These are phyloP conservation scores for Noctuana brunneofusca DNA, from an alignment of 2,888 invertebrate genomes.

Conservation along the genomic window DNA sequence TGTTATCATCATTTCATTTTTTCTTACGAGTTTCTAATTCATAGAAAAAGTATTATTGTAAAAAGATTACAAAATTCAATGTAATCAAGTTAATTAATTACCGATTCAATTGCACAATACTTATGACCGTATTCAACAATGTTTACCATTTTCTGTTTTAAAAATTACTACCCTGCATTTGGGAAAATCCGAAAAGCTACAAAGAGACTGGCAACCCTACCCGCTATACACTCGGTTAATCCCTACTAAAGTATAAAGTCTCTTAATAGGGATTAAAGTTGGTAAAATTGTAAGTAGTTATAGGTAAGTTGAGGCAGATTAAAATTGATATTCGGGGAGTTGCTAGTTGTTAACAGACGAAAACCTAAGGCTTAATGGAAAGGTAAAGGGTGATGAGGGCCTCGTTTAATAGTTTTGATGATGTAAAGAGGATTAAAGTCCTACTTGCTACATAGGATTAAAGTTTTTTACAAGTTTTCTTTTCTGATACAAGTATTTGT, in stretches of 20 bases:
- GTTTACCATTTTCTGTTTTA: too few relatives aligned
- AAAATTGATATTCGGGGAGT: not conserved
- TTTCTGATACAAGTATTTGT: too few relatives aligned
- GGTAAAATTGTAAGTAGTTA: constrained; percentile 1
- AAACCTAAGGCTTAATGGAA: not conserved
- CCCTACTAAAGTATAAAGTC: constrained; percentile 2
- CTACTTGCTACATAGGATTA: not conserved
- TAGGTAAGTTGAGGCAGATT: not conserved
- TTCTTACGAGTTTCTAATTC: too few relatives aligned
- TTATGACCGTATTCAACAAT: too few relatives aligned
- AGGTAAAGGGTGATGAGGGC: not conserved
- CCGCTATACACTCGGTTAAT: not conserved
- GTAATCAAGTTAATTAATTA: too few relatives aligned
- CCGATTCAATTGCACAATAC: too few relatives aligned
- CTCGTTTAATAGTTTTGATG: not conserved
- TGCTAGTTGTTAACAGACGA: not conserved
- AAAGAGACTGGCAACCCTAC: not conserved
- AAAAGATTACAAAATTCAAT: too few relatives aligned
- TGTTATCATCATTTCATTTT: too few relatives aligned
- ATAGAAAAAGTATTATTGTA: too few relatives aligned
- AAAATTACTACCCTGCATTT: not conserved
- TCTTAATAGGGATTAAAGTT: constrained; percentile 9
- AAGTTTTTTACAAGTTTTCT: not conserved
- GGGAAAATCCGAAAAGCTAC: not conserved
- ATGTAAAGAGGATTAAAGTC: not conserved